A percentile compares a stretch with the other conserved stretches of the same genome.
Conservation (phyloP, 1,140 invertebrate genomes). For the Pristionchus pacificus region DNA sequence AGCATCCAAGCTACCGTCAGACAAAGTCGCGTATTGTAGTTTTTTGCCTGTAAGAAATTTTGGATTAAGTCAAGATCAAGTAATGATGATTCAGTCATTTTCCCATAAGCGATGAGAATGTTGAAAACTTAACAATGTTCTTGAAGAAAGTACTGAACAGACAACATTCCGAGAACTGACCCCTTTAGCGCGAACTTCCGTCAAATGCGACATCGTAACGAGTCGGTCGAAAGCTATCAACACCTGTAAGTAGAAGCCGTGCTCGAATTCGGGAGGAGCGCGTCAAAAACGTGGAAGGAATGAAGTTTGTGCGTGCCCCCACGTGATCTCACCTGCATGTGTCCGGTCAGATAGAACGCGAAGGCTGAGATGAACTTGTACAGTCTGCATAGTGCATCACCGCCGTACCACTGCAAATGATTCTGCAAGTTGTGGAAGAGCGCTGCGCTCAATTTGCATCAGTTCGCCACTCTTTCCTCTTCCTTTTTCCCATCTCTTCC, state of each 20-base stretch:
- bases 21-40: slow-evolving; percentile 24
- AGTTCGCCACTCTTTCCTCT: no score
- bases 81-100: no score
- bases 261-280: no score
- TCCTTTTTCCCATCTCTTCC: no score
- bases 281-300: no score
- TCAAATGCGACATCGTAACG: slow-evolving; percentile 20
- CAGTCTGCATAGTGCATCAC: slow-evolving; percentile 16
- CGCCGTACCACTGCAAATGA: slow-evolving; percentile 26
- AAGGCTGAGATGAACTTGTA: slow-evolving; percentile 31
- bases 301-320: no score
- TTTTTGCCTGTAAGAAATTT: neutral
- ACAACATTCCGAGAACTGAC: no score
- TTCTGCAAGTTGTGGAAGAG: no score
- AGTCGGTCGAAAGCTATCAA: slow-evolving; percentile 31
- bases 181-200: neutral
- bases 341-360: slow-evolving; percentile 26
- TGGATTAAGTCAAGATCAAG: no score
- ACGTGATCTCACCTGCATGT: slow-evolving; percentile 23
- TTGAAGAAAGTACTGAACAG: neutral
- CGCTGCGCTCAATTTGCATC: no score
- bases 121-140: no score
- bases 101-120: no score
- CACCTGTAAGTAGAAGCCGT: slow-evolving; percentile 8
- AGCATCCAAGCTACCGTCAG: slow-evolving; percentile 22